Evolutionary conservation across 2,797 vertebrate species (phyloP).

Genomic region (Apogon hyalosoma): DNA sequence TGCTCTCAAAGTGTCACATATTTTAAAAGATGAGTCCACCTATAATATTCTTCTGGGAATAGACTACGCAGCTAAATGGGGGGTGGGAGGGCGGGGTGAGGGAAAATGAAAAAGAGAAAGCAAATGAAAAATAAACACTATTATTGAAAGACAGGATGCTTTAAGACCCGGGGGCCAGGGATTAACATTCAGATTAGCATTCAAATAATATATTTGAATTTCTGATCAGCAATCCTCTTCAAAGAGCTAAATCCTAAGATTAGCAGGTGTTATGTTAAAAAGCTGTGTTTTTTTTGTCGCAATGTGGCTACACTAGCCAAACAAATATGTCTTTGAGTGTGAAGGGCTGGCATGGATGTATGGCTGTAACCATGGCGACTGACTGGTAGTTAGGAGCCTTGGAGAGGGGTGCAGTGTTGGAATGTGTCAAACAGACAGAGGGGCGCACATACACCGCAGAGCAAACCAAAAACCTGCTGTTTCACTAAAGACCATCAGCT

Average conservation of each 20-base stretch:
- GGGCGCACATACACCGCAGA: slow-evolving; percentile 77
- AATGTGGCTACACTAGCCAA: slow-evolving; percentile 91
- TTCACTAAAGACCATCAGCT: slow-evolving; percentile 75
- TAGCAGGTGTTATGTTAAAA: slow-evolving; percentile 92
- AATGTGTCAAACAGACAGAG: slow-evolving; percentile 85
- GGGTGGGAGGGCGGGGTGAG: slow-evolving; percentile 13
- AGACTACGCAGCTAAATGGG: slow-evolving; percentile 28
- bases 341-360: slow-evolving; percentile 90
- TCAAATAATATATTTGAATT: slow-evolving; percentile 92
- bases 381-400: slow-evolving; percentile 80
- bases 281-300: slow-evolving; percentile 83
- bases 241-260: slow-evolving; percentile 88
- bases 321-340: slow-evolving; percentile 95
- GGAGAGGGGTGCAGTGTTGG: slow-evolving; percentile 78
- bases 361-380: slow-evolving; percentile 90
- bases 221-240: slow-evolving; percentile 87
- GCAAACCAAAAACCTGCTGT: slow-evolving; percentile 81
- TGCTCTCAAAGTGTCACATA: slow-evolving; percentile 40
- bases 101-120: slow-evolving; percentile 62
- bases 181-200: slow-evolving; percentile 92
- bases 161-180: slow-evolving; percentile 84
- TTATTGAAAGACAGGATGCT: slow-evolving; percentile 86
- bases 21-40: slow-evolving; percentile 45
- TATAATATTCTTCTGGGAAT: slow-evolving; percentile 40
- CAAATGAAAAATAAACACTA: slow-evolving; percentile 88